Evolutionary conservation across 2,113 vertebrate species (phyloP).

Genomic region (Cavia porcellus): DNA sequence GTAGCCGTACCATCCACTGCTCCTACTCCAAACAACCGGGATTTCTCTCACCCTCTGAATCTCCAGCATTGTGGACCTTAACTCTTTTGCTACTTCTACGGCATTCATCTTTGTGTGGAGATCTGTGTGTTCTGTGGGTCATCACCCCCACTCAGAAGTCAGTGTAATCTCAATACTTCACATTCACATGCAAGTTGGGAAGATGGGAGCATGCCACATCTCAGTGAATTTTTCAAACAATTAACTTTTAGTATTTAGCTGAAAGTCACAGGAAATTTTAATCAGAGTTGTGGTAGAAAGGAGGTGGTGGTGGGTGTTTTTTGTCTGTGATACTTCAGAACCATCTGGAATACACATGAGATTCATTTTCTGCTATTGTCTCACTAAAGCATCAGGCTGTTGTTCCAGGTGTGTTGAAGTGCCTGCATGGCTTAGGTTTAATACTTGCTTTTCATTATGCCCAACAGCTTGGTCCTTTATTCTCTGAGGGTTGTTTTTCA

Average conservation of each 20-base stretch:
- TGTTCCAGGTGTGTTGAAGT: conserved; percentile 83
- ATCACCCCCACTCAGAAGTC: background rate
- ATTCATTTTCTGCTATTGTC: conserved; percentile 81
- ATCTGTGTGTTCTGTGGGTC: background rate
- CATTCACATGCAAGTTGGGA: background rate
- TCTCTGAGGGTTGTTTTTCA: conserved; percentile 83
- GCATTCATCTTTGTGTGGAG: background rate
- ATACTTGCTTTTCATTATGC: conserved; percentile 79
- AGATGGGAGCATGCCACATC: background rate
- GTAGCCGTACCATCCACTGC: background rate
- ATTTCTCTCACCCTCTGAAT: background rate
- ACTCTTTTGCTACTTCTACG: background rate
- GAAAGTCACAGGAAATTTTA: conserved; percentile 67
- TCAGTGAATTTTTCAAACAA: background rate
- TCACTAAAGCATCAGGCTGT: conserved; percentile 75
- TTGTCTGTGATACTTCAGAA: conserved; percentile 76
- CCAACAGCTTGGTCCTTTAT: conserved; percentile 83
- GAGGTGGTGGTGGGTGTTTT: background rate
- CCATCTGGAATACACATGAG: conserved; percentile 84
- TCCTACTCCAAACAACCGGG: background rate
- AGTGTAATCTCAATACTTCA: background rate
- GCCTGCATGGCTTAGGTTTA: conserved; percentile 68
- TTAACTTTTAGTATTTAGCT: conserved; percentile 56
- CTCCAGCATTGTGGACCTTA: background rate
- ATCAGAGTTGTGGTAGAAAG: conserved; percentile 39